Percentiles rank a stretch among this genome's conserved stretches.
Evolutionary conservation across 2,797 vertebrate species (phyloP).

Genomic region (Phataginus tetradactyla): DNA sequence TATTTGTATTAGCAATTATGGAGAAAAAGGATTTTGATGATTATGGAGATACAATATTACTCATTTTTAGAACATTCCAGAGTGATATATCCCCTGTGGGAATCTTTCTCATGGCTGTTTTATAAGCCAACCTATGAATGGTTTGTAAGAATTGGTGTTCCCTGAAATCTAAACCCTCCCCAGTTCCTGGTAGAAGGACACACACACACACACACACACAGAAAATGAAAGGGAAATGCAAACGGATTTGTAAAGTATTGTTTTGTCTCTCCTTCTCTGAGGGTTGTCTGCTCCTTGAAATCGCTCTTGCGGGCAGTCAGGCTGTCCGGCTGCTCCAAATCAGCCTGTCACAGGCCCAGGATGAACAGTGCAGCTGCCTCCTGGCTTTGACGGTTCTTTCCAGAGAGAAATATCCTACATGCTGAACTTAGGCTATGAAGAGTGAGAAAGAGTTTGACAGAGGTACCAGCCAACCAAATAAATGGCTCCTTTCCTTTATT

Average conservation of each 20-base stretch:
- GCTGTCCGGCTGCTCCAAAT: constrained; percentile 45
- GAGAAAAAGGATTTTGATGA: neutral
- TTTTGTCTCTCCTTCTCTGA: constrained; percentile 42
- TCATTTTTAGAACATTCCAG: neutral
- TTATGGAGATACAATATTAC: neutral
- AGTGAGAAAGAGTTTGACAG: constrained; percentile 9
- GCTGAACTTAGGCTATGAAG: constrained; percentile 17
- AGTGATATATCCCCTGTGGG: neutral
- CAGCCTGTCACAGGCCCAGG: constrained; percentile 8
- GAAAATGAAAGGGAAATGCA: neutral
- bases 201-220: neutral
- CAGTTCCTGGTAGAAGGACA: neutral
- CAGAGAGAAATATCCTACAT: neutral
- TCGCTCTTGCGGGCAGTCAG: constrained; percentile 34
- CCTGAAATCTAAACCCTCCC: neutral
- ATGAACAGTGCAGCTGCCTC: constrained; percentile 52
- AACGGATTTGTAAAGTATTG: constrained; percentile 59
- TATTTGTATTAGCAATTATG: neutral
- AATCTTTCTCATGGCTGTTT: neutral
- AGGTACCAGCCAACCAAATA: constrained; percentile 39
- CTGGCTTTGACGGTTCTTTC: constrained; percentile 59
- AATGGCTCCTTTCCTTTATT: neutral
- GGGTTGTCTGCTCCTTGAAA: constrained; percentile 68
- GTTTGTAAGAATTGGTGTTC: neutral
- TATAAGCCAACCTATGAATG: neutral